phyloP scores from a whole-genome alignment of 2,113 vertebrate species.

The Miniopterus natalensis region DNA sequence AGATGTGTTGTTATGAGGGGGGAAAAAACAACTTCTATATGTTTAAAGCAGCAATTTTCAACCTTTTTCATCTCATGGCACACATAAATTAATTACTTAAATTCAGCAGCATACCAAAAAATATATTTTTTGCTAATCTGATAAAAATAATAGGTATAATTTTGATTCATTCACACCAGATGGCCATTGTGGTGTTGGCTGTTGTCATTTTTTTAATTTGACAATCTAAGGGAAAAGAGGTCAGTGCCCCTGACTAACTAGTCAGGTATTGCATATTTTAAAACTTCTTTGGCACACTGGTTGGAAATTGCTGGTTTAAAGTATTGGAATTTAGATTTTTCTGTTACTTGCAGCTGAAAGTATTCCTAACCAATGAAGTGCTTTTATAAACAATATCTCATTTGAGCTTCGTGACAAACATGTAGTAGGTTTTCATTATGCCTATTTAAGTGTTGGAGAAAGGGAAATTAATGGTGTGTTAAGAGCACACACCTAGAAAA shows the following conservation, averaged over 20 bases:
- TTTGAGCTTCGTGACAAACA: not conserved
- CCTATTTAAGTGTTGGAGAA: not conserved
- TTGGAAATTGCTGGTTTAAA: not conserved
- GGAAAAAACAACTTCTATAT: not conserved
- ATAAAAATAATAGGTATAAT: too few species aligned
- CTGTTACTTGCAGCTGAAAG: not conserved
- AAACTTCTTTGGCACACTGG: not conserved
- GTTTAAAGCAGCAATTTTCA: not conserved
- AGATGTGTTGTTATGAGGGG: not conserved
- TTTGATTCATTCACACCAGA: too few species aligned
- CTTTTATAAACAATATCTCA: constrained; percentile 14
- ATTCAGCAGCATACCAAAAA: not conserved
- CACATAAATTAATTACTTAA: not conserved
- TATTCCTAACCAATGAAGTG: not conserved
- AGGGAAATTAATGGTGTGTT: not conserved
- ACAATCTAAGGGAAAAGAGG: not conserved
- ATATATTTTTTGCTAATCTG: not conserved
- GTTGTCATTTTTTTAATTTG: not conserved
- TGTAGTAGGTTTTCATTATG: not conserved
- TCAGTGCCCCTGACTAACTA: not conserved
- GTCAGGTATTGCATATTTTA: not conserved
- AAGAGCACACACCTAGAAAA: not conserved
- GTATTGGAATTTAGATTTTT: not conserved
- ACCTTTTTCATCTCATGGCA: not conserved
- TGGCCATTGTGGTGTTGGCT: not conserved